Evolutionary conservation across 1,140 invertebrate species (phyloP).

Genomic region (Heliconius eleuchia): DNA sequence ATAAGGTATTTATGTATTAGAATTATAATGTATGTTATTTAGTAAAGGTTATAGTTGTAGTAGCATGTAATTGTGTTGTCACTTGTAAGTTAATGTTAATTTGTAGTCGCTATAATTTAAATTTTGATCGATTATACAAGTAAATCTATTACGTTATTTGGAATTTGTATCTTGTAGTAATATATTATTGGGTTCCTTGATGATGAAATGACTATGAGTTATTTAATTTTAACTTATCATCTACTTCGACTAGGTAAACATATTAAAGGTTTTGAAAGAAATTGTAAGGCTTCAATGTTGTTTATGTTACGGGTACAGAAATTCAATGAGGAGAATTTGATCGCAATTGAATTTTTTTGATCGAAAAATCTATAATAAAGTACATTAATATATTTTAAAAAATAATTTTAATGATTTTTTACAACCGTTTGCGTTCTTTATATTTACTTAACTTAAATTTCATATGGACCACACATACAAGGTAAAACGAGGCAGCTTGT

Average conservation of each 20-base stretch:
- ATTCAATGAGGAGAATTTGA: too few relatives aligned
- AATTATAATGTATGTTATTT: background rate
- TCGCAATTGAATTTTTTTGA: too few relatives aligned
- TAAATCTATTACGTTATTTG: background rate
- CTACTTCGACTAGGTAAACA: too few relatives aligned
- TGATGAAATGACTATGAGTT: background rate
- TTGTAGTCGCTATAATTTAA: background rate
- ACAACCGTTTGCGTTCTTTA: too few relatives aligned
- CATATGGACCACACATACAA: background rate
- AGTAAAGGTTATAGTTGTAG: background rate
- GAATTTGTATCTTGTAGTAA: background rate
- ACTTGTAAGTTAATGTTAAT: background rate
- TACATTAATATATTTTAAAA: too few relatives aligned
- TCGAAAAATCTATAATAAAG: too few relatives aligned
- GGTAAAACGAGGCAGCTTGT: background rate
- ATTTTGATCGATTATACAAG: background rate
- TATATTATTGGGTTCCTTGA: background rate
- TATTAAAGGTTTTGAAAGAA: too few relatives aligned
- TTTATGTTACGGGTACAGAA: too few relatives aligned
- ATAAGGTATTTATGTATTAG: background rate
- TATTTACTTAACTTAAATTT: background rate
- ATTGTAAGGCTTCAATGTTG: too few relatives aligned
- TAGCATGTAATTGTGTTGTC: slow-evolving; percentile 2
- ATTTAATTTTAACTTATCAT: background rate
- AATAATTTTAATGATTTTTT: too few relatives aligned